Evolutionary conservation across 2,113 vertebrate species (phyloP).

Genomic region (Geococcyx californianus): DNA sequence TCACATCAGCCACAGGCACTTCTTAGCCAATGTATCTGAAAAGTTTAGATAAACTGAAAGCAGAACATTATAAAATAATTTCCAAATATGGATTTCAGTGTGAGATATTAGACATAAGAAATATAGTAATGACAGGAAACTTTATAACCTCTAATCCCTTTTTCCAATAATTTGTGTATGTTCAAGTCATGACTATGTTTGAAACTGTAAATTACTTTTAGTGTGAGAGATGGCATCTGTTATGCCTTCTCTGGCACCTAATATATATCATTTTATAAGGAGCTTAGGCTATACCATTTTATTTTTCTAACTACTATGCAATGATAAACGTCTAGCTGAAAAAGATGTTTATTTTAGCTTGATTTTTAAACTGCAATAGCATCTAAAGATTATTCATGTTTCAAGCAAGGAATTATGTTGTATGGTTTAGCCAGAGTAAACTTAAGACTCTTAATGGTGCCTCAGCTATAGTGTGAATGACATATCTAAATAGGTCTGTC

Average conservation of each 20-base stretch:
- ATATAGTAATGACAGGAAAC: constrained; percentile 11
- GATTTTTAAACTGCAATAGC: constrained; percentile 53
- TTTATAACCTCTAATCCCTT: constrained; percentile 26
- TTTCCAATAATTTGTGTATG: constrained; percentile 36
- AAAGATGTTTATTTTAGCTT: constrained; percentile 63
- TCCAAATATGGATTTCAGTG: background rate
- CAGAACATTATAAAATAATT: constrained; percentile 16
- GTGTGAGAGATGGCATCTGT: constrained; percentile 60
- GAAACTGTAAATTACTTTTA: constrained; percentile 57
- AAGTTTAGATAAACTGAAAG: constrained; percentile 29
- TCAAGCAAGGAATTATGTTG: constrained; percentile 71
- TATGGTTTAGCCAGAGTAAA: constrained; percentile 69
- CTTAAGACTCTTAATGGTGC: constrained; percentile 48
- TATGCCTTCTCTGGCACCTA: constrained; percentile 55
- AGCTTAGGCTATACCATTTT: constrained; percentile 45
- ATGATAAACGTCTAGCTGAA: constrained; percentile 46
- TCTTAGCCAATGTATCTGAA: background rate
- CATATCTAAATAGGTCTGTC: constrained; percentile 74
- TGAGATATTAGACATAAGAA: constrained; percentile 13
- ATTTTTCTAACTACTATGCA: constrained; percentile 54
- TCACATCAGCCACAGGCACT: background rate
- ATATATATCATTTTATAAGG: constrained; percentile 57
- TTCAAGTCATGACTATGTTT: constrained; percentile 11
- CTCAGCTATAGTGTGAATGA: constrained; percentile 70
- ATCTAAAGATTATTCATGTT: constrained; percentile 52